Conservation (phyloP, 64 coral and sea anemone genomes). For the Porites lutea region DNA sequence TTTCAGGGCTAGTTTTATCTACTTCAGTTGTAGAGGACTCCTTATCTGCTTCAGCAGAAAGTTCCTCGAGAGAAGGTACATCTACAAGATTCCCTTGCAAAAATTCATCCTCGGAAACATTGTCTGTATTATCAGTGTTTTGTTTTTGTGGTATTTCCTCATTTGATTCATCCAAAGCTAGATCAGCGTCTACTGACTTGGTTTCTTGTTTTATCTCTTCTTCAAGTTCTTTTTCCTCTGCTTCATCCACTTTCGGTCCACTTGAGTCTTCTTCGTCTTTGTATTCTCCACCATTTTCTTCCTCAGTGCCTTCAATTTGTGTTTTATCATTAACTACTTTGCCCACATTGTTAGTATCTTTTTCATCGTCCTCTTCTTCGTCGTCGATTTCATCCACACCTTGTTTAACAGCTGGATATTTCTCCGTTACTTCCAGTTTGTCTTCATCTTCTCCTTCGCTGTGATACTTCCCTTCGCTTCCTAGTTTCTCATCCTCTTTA, state of each 20-base stretch:
- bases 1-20: constrained; percentile 38
- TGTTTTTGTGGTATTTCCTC: constrained; percentile 5
- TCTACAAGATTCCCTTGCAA: not conserved
- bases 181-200: not conserved
- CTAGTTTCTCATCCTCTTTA: constrained; percentile 21
- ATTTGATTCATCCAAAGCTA: not conserved
- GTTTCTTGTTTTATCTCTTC: not conserved
- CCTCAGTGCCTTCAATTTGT: not conserved
- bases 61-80: constrained; percentile 45
- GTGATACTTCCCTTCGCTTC: constrained; percentile 21
- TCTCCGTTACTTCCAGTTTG: not conserved
- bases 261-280: constrained; percentile 3
- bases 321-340: not conserved
- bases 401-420: constrained; percentile 8
- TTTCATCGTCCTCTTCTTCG: constrained; percentile 8
- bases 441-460: not conserved
- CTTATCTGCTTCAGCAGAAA: constrained; percentile 2
- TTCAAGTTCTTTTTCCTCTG: not conserved
- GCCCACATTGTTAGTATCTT: not conserved
- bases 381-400: constrained; percentile 13
- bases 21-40: constrained; percentile 14
- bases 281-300: not conserved
- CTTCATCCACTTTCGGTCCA: not conserved
- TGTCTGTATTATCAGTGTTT: constrained; percentile 14
- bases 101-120: not conserved